Evolutionary conservation across 2,113 vertebrate species (phyloP), one percentile per base, ranked within the genome.

Genomic region (Cynopterus brachyotis): DNA sequence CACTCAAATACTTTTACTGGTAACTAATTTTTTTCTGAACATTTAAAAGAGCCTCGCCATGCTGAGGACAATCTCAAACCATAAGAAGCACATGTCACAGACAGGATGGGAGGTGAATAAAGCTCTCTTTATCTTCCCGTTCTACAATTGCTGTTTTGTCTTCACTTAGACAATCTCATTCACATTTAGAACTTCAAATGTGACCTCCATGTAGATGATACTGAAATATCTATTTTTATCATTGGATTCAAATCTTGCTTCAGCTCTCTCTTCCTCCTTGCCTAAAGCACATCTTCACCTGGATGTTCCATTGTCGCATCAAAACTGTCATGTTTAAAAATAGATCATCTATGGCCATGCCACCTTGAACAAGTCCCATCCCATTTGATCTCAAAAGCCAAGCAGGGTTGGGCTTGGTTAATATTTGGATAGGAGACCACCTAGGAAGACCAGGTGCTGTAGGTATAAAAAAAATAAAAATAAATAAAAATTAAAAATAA

Each of bases 61-160:
- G 5, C 2, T 9, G 5, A 37, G 13, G 19, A 53, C 1, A 1
- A 50, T 59, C 37, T 66, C 50, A 64, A 53, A 30, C 20, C 4
- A 2, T 11, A 55, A 75, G 16, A 67, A 50, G 40, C 1, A 1
- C 45, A 22, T 1, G 16, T 42, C 6, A 12, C 20, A 73, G 53
- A 37, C 0, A 26, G 35, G 30, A 42, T 1, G 24, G 16, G 3
- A 67, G 12, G 24, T 67, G 22, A 62, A 2, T 13, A 32, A 24
- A 57, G 19, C 26, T 45, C 28, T 75, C n/a, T n/a, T 24, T 9
- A 16, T 47, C 59, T 47, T 5, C 42, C 13, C n/a, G 26, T 16
- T 73, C 50, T 24, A 20, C 2, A 17, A 1, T 2, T 10, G 0
- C 10, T 9, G 28, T 10, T 37, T 50, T 16, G 11, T n/a, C 24